Base-by-base conservation (phyloP, 1,140 invertebrate species). In the Drosophila repleta region DNA sequence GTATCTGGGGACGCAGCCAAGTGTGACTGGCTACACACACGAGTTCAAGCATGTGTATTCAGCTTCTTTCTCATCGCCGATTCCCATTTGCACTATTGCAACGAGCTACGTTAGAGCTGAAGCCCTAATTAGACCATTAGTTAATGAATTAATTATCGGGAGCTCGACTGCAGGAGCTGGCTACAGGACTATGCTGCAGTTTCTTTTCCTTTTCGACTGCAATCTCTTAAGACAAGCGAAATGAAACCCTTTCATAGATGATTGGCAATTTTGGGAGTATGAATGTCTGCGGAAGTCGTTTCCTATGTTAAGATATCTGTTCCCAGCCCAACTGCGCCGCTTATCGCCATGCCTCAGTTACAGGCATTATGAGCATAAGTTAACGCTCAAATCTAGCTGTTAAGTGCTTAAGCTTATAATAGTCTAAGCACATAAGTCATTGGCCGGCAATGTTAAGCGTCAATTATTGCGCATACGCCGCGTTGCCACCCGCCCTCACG, bases 391-490 rank as follows among this genome's bases (percentile, higher is more conserved):
- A 20, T 7, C 43, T 13, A 5, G 18, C 48, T 20, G 6, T n/a
- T 17, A 4, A 48, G 3, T 45, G 20, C 5, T 13, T 45, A 35
- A 35, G 39, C n/a, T 7, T 24, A 39, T 13, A 60, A 17, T 35
- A 35, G 32, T 6, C 11, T 35, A 35, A 35, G 57, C 43, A 10
- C n/a, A 35, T 4, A 63, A 63, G 21, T 63, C 60, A 63, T 29
- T 41, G 24, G 57, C 26, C 32, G 35, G 24, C n/a, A 41, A 66
- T 32, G 49, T 35, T 65, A 37, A 55, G 49, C 60, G 26, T 69
- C 71, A 69, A 63, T 69, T 35, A 70, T 74, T 69, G 45, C 65
- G 65, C 26, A 69, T 69, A 74, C 58, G 65, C 71, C 41, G 29
- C 29, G 49, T 53, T 63, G 58, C 35, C 53, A 6, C 29, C 53